phyloP scores from a whole-genome alignment of 2,113 vertebrate genomes.

The Fregetta grallaria region DNA sequence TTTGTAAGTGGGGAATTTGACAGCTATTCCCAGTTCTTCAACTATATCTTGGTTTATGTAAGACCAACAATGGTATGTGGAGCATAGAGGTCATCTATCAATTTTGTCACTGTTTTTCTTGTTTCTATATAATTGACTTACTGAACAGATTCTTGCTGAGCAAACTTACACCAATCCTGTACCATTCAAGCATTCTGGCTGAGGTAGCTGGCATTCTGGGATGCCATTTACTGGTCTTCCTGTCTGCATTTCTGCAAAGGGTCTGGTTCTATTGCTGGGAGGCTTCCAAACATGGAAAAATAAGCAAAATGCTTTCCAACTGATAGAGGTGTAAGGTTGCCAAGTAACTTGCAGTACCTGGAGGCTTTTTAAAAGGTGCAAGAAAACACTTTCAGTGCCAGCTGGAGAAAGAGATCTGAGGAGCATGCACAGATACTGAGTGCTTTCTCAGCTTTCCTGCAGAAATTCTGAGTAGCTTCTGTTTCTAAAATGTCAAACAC shows the following conservation, averaged over 20 bases:
- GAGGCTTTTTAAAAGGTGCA: neutral
- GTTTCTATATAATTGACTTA: neutral
- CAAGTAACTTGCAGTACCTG: neutral
- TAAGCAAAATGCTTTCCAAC: neutral
- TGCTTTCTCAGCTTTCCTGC: neutral
- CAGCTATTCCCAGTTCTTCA: neutral
- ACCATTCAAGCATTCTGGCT: neutral
- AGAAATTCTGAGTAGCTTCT: neutral
- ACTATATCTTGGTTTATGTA: neutral
- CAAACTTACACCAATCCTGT: neutral
- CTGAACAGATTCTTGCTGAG: neutral
- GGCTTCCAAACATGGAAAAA: neutral
- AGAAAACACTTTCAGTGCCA: neutral
- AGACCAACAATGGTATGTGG: neutral
- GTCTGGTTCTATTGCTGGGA: neutral
- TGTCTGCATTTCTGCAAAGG: neutral
- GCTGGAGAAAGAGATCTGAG: neutral
- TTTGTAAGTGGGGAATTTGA: neutral
- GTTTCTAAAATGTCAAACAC: neutral
- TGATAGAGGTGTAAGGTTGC: neutral
- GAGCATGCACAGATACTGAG: neutral
- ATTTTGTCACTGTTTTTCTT: neutral
- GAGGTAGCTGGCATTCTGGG: neutral
- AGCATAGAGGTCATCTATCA: neutral
- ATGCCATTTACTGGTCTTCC: neutral